phyloP scores from a whole-genome alignment of 2,797 vertebrate species.

The Saxicola maurus region DNA sequence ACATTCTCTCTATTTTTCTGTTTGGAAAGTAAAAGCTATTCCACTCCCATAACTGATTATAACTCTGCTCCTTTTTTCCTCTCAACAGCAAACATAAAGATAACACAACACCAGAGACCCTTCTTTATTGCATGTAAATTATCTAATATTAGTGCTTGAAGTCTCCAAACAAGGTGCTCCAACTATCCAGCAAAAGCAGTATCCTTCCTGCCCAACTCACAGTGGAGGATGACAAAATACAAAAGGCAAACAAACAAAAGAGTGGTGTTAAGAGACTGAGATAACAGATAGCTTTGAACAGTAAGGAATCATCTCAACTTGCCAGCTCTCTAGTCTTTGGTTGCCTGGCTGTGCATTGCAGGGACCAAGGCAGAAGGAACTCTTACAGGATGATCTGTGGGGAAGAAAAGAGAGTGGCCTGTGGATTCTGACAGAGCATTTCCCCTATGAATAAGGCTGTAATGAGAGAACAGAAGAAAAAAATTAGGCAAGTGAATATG shows the following conservation, averaged over 20 bases:
- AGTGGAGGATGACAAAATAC: not conserved
- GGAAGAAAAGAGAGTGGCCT: slow-evolving; percentile 7
- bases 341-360: slow-evolving; percentile 33
- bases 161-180: not conserved
- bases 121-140: not conserved
- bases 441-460: not conserved
- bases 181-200: not conserved
- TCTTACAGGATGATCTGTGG: slow-evolving; percentile 31
- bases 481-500: not conserved
- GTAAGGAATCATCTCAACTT: slow-evolving; percentile 31
- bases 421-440: slow-evolving; percentile 2
- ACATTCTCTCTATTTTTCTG: not conserved
- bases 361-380: slow-evolving; percentile 28
- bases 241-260: not conserved
- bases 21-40: not conserved
- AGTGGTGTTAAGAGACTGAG: not conserved
- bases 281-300: slow-evolving; percentile 5
- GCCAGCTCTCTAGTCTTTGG: slow-evolving; percentile 32
- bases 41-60: not conserved
- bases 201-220: not conserved
- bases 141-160: not conserved
- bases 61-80: not conserved
- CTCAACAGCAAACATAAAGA: not conserved
- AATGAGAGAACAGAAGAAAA: not conserved
- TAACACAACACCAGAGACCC: not conserved